Percentiles rank a stretch among this genome's conserved stretches.
These are phyloP conservation scores for Ernsta delagoae DNA, from an alignment of 2,888 invertebrate genomes.

Conservation along the genomic window DNA sequence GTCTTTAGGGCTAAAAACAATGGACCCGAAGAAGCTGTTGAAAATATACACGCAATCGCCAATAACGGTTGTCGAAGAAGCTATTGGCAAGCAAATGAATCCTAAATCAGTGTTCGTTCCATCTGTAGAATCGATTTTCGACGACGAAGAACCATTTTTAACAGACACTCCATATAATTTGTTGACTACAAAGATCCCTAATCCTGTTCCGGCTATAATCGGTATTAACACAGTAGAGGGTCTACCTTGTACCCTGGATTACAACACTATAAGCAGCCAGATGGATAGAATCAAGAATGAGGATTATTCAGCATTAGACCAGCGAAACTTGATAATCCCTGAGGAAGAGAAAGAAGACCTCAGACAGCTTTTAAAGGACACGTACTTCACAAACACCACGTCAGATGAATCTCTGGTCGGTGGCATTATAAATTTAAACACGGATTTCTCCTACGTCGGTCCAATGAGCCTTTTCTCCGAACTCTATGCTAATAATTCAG, in stretches of 20 bases:
- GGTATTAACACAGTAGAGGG: constrained; percentile 85
- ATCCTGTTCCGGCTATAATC: constrained; percentile 78
- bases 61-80: constrained; percentile 64
- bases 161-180: constrained; percentile 75
- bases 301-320: constrained; percentile 67
- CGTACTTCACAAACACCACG: constrained; percentile 66
- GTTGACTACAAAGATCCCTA: constrained; percentile 55
- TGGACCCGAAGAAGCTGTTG: constrained; percentile 60
- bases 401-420: constrained; percentile 69
- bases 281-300: constrained; percentile 69
- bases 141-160: constrained; percentile 71
- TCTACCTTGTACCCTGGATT: constrained; percentile 70
- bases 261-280: constrained; percentile 68
- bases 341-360: constrained; percentile 59
- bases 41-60: constrained; percentile 62
- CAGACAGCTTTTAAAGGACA: constrained; percentile 61
- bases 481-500: constrained; percentile 62
- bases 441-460: constrained; percentile 72
- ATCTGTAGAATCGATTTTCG: constrained; percentile 64
- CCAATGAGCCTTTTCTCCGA: constrained; percentile 71
- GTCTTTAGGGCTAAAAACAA: constrained; percentile 60
- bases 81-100: constrained; percentile 74
- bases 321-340: constrained; percentile 57
- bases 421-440: constrained; percentile 71
- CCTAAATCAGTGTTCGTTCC: constrained; percentile 72